These are phyloP conservation scores for Pachypanchax playfairii DNA, from an alignment of 2,113 vertebrate genomes.

Conservation along the genomic window DNA sequence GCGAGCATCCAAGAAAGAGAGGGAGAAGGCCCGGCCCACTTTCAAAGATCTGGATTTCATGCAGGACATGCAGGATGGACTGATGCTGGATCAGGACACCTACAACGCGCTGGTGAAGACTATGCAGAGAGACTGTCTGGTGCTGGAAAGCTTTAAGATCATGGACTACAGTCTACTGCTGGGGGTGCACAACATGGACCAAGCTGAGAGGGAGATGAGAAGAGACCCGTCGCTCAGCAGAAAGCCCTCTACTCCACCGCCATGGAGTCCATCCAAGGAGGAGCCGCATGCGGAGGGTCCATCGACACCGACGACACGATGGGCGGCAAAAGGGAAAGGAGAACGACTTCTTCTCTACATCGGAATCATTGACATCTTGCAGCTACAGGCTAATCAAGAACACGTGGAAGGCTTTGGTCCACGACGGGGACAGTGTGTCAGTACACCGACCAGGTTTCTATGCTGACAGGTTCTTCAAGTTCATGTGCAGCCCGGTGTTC, in stretches of 20 bases:
- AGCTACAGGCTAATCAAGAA: slow-evolving; percentile 96
- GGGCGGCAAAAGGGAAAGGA: slow-evolving; percentile 95
- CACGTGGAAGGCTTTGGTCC: slow-evolving; percentile 98
- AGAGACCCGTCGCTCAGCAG: slow-evolving; percentile 93
- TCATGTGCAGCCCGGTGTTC: slow-evolving; percentile 96
- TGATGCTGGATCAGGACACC: slow-evolving; percentile 93
- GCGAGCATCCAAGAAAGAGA: slow-evolving; percentile 93
- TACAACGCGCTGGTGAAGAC: slow-evolving; percentile 93
- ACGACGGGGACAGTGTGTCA: slow-evolving; percentile 96
- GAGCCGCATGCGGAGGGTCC: slow-evolving; percentile 88
- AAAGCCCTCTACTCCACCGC: slow-evolving; percentile 98
- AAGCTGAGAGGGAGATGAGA: slow-evolving; percentile 92
- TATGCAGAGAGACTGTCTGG: slow-evolving; percentile 95
- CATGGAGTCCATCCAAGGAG: slow-evolving; percentile 99
- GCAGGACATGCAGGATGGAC: slow-evolving; percentile 90
- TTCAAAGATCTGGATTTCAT: slow-evolving; percentile 99
- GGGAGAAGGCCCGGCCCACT: slow-evolving; percentile 91
- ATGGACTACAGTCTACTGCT: slow-evolving; percentile 99
- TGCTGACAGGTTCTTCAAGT: slow-evolving; percentile 96
- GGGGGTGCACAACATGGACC: slow-evolving; percentile 97
- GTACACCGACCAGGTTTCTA: slow-evolving; percentile 98
- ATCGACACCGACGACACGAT: slow-evolving; percentile 98
- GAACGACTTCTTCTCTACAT: slow-evolving; percentile 93
- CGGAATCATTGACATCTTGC: slow-evolving; percentile 96
- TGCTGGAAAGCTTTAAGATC: slow-evolving; percentile 98